Conservation (phyloP, 2,888 invertebrate species). For the Papilio gigon region DNA sequence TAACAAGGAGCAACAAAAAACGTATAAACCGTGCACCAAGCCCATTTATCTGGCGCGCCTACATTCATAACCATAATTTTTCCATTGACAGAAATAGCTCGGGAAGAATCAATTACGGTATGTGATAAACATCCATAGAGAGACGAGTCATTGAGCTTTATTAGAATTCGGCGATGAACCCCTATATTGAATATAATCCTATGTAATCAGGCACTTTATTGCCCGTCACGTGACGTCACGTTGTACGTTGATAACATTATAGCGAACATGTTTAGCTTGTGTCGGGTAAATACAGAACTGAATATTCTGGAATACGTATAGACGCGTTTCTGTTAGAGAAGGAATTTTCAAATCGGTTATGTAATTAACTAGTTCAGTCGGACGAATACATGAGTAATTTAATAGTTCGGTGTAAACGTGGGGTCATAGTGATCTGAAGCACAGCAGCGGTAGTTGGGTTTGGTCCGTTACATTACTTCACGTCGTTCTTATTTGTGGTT, state of each 20-base stretch:
- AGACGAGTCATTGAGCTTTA: conserved; percentile 29
- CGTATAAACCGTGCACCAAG: background rate
- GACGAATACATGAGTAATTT: too few species aligned
- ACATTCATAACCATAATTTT: conserved; percentile 5
- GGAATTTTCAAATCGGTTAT: too few species aligned
- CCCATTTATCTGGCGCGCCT: conserved; percentile 6
- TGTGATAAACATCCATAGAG: conserved; percentile 27
- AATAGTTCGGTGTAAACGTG: too few species aligned
- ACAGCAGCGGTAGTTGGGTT: too few species aligned
- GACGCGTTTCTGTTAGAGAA: too few species aligned
- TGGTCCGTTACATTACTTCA: too few species aligned
- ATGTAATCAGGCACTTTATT: conserved; percentile 25
- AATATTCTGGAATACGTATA: background rate
- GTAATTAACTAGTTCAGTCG: too few species aligned
- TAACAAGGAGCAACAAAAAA: background rate
- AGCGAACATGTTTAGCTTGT: background rate
- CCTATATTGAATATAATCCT: conserved; percentile 39
- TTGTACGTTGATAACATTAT: background rate
- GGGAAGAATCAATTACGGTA: conserved; percentile 28
- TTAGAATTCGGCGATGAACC: conserved; percentile 35
- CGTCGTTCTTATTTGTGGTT: too few species aligned
- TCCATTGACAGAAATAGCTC: conserved; percentile 14
- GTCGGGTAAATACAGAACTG: background rate
- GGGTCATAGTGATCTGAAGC: too few species aligned
- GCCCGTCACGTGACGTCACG: conserved; percentile 16